These are phyloP conservation scores for Ascidia mentula DNA, from an alignment of 23 tunicate species.

Conservation along the genomic window DNA sequence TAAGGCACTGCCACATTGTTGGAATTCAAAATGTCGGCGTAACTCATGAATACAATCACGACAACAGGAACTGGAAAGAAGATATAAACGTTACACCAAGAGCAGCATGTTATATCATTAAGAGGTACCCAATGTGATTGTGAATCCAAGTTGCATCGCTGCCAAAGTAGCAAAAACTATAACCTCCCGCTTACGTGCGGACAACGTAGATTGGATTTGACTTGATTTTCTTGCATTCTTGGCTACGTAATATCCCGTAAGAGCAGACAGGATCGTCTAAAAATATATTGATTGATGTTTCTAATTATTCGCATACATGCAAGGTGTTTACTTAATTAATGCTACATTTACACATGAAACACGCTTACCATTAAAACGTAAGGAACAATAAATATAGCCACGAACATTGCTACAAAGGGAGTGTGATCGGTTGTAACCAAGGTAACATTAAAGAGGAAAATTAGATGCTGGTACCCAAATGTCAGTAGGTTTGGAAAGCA, in stretches of 20 bases:
- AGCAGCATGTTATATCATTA: neutral
- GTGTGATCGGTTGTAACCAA: neutral
- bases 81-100: too few relatives aligned
- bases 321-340: too few relatives aligned
- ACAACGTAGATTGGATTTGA: neutral
- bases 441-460: neutral
- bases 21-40: neutral
- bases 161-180: neutral
- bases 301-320: too few relatives aligned
- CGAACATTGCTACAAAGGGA: neutral
- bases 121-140: slow-evolving; percentile 8
- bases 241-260: neutral
- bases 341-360: neutral
- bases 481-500: neutral
- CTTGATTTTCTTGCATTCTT: neutral
- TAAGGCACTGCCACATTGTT: neutral
- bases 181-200: neutral
- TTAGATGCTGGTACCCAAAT: neutral
- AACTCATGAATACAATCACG: neutral
- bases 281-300: too few relatives aligned
- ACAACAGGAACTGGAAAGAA: neutral
- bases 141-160: slow-evolving; percentile 3
- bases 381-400: neutral
- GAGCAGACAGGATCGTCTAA: neutral
- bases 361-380: neutral